phyloP scores from a whole-genome alignment of 2,113 vertebrate genomes.

The Turnix velox region DNA sequence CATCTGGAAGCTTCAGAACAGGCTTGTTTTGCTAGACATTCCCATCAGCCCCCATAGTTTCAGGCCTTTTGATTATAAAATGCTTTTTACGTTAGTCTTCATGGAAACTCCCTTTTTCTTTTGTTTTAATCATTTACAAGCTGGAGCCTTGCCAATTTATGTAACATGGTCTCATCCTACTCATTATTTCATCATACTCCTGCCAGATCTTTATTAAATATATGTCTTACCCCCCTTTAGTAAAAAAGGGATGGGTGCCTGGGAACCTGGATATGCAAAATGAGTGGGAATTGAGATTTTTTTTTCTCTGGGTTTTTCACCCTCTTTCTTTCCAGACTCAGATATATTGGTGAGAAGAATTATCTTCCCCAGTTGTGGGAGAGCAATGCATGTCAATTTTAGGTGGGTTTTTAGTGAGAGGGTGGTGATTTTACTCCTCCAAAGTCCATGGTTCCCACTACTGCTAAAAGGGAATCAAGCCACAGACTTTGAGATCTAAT shows the following conservation, averaged over 20 bases:
- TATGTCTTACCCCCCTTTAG: slow-evolving; percentile 19
- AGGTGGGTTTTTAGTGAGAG: background rate
- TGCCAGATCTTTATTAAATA: slow-evolving; percentile 65
- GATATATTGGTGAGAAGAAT: slow-evolving; percentile 5
- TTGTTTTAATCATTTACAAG: slow-evolving; percentile 67
- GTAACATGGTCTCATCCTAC: slow-evolving; percentile 66
- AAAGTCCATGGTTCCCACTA: background rate
- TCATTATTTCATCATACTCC: slow-evolving; percentile 65
- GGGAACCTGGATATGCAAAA: slow-evolving; percentile 64
- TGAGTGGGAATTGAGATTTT: slow-evolving; percentile 36
- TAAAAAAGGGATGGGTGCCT: slow-evolving; percentile 58
- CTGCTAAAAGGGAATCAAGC: background rate
- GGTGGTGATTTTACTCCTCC: background rate
- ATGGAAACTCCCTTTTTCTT: slow-evolving; percentile 67
- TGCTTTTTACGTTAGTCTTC: slow-evolving; percentile 64
- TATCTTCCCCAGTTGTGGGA: background rate
- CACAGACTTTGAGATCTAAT: background rate
- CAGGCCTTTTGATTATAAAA: slow-evolving; percentile 67
- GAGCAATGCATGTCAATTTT: background rate
- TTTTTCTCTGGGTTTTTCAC: background rate
- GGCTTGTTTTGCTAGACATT: slow-evolving; percentile 67
- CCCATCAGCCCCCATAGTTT: slow-evolving; percentile 64
- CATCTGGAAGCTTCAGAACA: slow-evolving; percentile 55
- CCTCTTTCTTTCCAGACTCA: background rate
- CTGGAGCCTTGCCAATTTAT: slow-evolving; percentile 59